phyloP scores from a whole-genome alignment of 2,888 invertebrate species.

The Ligdia adustata region DNA sequence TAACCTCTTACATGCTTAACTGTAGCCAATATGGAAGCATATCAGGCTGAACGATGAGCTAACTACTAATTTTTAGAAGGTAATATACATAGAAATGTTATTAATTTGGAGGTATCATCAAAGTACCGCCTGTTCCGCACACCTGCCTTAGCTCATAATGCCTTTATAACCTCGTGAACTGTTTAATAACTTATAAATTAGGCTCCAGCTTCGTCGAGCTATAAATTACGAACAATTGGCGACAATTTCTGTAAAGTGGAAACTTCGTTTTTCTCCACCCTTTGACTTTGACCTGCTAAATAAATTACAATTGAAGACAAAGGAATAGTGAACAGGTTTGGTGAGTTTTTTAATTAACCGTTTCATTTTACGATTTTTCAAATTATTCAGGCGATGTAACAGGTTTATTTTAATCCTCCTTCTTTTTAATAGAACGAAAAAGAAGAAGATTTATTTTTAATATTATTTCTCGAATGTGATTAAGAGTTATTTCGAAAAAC shows the following conservation, averaged over 20 bases:
- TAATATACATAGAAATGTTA: too few relatives aligned
- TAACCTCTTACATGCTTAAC: too few relatives aligned
- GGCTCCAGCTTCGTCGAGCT: conserved; percentile 34
- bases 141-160: conserved; percentile 15
- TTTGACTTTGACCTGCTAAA: conserved; percentile 29
- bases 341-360: conserved; percentile 4
- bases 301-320: conserved; percentile 27
- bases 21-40: too few relatives aligned
- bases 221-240: conserved; percentile 50
- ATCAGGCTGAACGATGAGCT: too few relatives aligned
- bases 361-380: too few relatives aligned
- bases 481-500: too few relatives aligned
- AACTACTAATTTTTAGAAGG: too few relatives aligned
- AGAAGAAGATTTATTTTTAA: too few relatives aligned
- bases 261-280: conserved; percentile 34
- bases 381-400: too few relatives aligned
- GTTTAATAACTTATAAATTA: conserved; percentile 52
- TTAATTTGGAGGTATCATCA: conserved; percentile 3
- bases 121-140: conserved; percentile 13
- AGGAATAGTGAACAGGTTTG: conserved; percentile 10
- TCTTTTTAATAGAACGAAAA: too few relatives aligned
- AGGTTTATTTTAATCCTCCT: too few relatives aligned
- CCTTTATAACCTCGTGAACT: conserved; percentile 37
- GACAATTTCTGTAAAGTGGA: conserved; percentile 36
- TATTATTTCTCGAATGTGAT: too few relatives aligned